phyloP scores from a whole-genome alignment of 2,888 invertebrate genomes.

The Hirtodrosophila trivittata region DNA sequence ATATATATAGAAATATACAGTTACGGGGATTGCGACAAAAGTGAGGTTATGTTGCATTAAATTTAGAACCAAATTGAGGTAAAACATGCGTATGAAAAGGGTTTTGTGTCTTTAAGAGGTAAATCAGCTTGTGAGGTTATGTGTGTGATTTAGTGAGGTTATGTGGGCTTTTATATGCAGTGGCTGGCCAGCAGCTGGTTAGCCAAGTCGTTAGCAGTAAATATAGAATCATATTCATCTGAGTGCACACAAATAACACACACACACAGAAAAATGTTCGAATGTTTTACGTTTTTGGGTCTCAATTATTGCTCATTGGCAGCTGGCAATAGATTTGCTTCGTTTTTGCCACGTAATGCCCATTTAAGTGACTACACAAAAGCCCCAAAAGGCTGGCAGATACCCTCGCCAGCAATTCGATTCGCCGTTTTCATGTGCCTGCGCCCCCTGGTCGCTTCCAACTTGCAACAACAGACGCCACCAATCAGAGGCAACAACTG shows the following conservation, averaged over 20 bases:
- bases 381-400: conserved; percentile 1
- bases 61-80: no score
- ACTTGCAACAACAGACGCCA: conserved; percentile 16
- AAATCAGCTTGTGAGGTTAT: no score
- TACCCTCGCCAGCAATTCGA: background rate
- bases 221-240: conserved; percentile 21
- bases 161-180: background rate
- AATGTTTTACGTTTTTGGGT: conserved; percentile 1
- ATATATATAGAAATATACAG: no score
- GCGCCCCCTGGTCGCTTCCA: background rate
- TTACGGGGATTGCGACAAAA: no score
- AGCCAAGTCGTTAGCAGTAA: background rate
- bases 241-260: conserved; percentile 24
- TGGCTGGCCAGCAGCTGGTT: background rate
- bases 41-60: no score
- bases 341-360: conserved; percentile 65
- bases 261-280: conserved; percentile 1
- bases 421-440: background rate
- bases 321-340: conserved; percentile 54
- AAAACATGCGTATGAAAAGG: no score
- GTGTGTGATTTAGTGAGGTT: background rate
- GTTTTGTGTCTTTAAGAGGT: no score
- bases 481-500: conserved; percentile 35
- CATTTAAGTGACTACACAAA: conserved; percentile 60
- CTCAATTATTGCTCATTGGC: conserved; percentile 57